Evolutionary conservation across 2,113 vertebrate species (phyloP).

Genomic region (Paramormyrops kingsleyae): DNA sequence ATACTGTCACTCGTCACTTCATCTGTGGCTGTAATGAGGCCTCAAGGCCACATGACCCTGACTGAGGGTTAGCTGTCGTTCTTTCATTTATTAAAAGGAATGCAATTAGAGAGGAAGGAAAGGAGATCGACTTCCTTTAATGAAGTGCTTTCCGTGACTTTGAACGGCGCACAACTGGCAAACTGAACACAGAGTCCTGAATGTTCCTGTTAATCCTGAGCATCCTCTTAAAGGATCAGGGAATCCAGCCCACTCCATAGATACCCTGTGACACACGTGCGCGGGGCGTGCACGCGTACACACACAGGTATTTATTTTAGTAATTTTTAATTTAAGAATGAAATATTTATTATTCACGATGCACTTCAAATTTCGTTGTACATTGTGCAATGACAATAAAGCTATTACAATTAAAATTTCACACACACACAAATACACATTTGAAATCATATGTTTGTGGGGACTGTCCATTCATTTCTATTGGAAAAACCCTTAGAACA

Average conservation of each 20-base stretch:
- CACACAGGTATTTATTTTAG: too few relatives aligned
- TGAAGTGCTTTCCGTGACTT: not conserved
- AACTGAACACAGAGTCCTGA: conserved; percentile 38
- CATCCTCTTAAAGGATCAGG: conserved; percentile 66
- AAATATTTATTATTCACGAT: too few relatives aligned
- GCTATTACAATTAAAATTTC: too few relatives aligned
- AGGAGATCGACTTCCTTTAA: not conserved
- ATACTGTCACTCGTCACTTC: not conserved
- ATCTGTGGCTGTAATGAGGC: not conserved
- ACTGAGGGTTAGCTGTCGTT: not conserved
- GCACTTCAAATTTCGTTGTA: too few relatives aligned
- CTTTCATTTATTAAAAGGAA: not conserved
- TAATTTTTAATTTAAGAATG: too few relatives aligned
- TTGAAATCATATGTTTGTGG: not conserved
- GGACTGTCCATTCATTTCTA: not conserved
- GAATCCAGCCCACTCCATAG: conserved; percentile 50
- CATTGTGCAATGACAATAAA: too few relatives aligned
- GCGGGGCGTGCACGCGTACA: not conserved
- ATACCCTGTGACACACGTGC: conserved; percentile 31
- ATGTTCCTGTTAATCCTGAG: conserved; percentile 56
- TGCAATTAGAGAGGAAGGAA: not conserved
- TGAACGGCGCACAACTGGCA: not conserved
- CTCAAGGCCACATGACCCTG: not conserved
- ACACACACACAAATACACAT: not conserved
- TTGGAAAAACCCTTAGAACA: too few relatives aligned